Conservation (phyloP, 2,797 vertebrate species). For the Mastacembelus armatus region DNA sequence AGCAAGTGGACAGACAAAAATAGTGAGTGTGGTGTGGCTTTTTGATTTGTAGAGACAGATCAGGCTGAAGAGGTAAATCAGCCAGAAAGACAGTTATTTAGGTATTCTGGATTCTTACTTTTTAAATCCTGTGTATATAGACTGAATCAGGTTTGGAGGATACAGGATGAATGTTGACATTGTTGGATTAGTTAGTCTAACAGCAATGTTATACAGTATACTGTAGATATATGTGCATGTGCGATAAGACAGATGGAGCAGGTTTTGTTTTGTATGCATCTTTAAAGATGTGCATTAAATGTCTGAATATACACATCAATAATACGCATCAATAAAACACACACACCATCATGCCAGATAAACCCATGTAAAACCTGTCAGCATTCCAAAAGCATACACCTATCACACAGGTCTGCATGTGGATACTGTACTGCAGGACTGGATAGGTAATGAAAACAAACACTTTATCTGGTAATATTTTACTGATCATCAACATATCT, state of each 20-base stretch:
- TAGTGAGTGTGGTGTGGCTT: constrained; percentile 3
- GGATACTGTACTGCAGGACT: no score
- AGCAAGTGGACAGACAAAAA: not conserved
- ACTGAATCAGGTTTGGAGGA: constrained; percentile 3
- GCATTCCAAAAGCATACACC: no score
- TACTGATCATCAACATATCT: no score
- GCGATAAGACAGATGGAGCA: not conserved
- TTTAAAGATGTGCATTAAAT: not conserved
- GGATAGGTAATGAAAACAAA: no score
- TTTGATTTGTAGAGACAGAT: not conserved
- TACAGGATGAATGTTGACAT: not conserved
- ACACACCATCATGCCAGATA: no score
- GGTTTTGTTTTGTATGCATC: not conserved
- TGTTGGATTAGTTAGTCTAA: not conserved
- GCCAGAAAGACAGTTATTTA: constrained; percentile 6
- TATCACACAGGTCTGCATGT: no score
- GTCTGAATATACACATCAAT: not conserved
- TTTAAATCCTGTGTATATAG: constrained; percentile 2
- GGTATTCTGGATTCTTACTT: not conserved
- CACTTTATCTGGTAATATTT: no score
- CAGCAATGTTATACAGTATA: not conserved
- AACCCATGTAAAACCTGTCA: no score
- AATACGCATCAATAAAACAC: no score
- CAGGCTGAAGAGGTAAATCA: constrained; percentile 14
- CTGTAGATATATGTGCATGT: not conserved